A percentile compares a stretch with the other conserved stretches of the same genome.
phyloP scores from a whole-genome alignment of 2,113 vertebrate genomes.

The Connochaetes taurinus region DNA sequence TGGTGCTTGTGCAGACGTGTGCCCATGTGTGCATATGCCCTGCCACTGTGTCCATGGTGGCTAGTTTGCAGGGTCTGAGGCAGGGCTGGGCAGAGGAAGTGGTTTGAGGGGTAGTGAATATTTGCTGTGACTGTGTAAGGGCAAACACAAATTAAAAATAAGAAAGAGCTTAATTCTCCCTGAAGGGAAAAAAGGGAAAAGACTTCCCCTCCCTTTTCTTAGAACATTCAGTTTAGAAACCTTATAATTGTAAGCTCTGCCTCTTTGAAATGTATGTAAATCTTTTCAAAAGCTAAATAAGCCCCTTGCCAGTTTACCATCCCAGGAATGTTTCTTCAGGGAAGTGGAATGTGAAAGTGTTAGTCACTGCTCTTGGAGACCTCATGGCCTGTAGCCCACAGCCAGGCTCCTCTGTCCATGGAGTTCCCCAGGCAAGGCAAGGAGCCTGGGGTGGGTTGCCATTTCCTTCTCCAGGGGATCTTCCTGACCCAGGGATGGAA shows the following conservation, averaged over 20 bases:
- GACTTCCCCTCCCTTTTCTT: background rate
- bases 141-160: background rate
- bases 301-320: background rate
- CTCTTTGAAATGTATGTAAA: background rate
- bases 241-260: background rate
- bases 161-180: background rate
- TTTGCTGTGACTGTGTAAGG: background rate
- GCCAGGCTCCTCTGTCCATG: background rate
- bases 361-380: background rate
- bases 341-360: background rate
- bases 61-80: background rate
- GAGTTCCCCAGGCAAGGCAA: background rate
- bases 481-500: background rate
- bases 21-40: background rate
- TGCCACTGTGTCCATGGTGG: fast-evolving
- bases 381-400: background rate
- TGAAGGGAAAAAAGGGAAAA: background rate
- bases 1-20: fast-evolving
- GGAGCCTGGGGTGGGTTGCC: background rate
- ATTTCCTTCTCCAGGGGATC: background rate
- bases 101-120: background rate
- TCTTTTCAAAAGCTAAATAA: background rate
- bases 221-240: background rate
- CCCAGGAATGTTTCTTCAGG: background rate
- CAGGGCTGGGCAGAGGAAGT: background rate